These are phyloP conservation scores for Chrysomela aeneicollis DNA, from an alignment of 2,888 invertebrate genomes.

Conservation along the genomic window DNA sequence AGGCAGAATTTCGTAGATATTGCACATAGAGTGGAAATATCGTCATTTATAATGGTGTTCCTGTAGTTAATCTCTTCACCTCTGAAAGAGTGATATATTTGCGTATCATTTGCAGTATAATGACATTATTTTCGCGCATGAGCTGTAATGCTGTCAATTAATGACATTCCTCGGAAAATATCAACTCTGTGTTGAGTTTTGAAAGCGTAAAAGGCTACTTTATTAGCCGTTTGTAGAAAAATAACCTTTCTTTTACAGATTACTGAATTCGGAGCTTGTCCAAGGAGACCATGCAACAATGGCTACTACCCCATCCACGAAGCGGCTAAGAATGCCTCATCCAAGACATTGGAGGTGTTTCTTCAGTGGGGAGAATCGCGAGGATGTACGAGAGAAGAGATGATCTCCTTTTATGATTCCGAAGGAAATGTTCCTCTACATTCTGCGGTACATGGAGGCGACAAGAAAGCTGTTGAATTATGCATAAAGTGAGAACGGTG, in stretches of 20 bases:
- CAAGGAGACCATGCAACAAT: slow-evolving; percentile 82
- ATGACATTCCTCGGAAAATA: too few relatives aligned
- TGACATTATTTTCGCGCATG: too few relatives aligned
- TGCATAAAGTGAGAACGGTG: slow-evolving; percentile 70
- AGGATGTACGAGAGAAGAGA: slow-evolving; percentile 80
- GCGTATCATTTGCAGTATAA: too few relatives aligned
- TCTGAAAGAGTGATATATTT: too few relatives aligned
- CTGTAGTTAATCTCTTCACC: too few relatives aligned
- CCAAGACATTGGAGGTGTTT: slow-evolving; percentile 83
- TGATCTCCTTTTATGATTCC: slow-evolving; percentile 85
- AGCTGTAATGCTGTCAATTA: too few relatives aligned
- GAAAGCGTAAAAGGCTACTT: too few relatives aligned
- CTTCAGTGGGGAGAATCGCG: slow-evolving; percentile 82
- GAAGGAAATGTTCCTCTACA: slow-evolving; percentile 85
- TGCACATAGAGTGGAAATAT: too few relatives aligned
- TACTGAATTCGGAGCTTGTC: slow-evolving; percentile 79
- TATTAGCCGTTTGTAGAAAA: too few relatives aligned
- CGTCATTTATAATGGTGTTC: too few relatives aligned
- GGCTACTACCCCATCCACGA: slow-evolving; percentile 92
- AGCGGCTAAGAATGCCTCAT: slow-evolving; percentile 89
- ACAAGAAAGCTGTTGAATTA: slow-evolving; percentile 82
- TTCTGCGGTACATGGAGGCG: slow-evolving; percentile 77
- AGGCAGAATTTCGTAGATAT: too few relatives aligned
- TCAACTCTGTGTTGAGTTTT: too few relatives aligned
- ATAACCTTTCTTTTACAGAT: slow-evolving; percentile 68